A percentile compares a stretch with the other conserved stretches of the same genome.
Evolutionary conservation across 1,140 invertebrate genomes (phyloP).

Genomic region (Eufriesea mexicana): DNA sequence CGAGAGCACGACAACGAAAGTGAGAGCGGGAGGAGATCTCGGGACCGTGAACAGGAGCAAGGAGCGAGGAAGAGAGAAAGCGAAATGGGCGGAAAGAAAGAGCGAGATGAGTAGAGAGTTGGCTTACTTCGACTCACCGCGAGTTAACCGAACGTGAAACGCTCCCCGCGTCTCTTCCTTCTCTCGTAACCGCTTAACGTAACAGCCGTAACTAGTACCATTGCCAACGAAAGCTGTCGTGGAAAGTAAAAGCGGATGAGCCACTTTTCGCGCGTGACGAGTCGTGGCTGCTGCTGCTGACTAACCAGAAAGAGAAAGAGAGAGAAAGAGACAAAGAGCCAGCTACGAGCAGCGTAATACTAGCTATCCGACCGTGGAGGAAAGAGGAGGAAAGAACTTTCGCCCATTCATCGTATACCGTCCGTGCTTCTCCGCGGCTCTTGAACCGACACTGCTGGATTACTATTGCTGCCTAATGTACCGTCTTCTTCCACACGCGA

Average conservation of each 20-base stretch:
- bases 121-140: slow-evolving; percentile 45
- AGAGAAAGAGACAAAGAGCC: slow-evolving; percentile 13
- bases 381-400: slow-evolving; percentile 65
- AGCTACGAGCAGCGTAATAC: slow-evolving; percentile 20
- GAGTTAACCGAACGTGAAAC: slow-evolving; percentile 41
- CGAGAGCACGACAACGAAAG: slow-evolving; percentile 31
- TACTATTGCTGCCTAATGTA: slow-evolving; percentile 18
- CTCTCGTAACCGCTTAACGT: slow-evolving; percentile 73
- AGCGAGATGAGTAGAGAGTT: slow-evolving; percentile 23
- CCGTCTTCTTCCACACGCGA: slow-evolving; percentile 14
- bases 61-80: background rate
- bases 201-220: slow-evolving; percentile 81
- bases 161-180: background rate
- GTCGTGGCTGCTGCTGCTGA: background rate
- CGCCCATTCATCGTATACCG: slow-evolving; percentile 51
- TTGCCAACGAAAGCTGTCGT: slow-evolving; percentile 79
- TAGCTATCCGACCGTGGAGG: background rate
- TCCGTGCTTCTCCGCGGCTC: background rate
- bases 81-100: background rate
- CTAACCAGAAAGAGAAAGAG: slow-evolving; percentile 18
- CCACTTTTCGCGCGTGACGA: slow-evolving; percentile 70
- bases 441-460: slow-evolving; percentile 43
- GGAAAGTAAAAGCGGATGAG: slow-evolving; percentile 79
- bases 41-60: background rate
- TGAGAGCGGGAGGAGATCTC: slow-evolving; percentile 47